Percentiles rank a stretch among this genome's conserved stretches.
These are phyloP conservation scores for Eubasilissa splendida DNA, from an alignment of 2,888 invertebrate species.

Conservation along the genomic window DNA sequence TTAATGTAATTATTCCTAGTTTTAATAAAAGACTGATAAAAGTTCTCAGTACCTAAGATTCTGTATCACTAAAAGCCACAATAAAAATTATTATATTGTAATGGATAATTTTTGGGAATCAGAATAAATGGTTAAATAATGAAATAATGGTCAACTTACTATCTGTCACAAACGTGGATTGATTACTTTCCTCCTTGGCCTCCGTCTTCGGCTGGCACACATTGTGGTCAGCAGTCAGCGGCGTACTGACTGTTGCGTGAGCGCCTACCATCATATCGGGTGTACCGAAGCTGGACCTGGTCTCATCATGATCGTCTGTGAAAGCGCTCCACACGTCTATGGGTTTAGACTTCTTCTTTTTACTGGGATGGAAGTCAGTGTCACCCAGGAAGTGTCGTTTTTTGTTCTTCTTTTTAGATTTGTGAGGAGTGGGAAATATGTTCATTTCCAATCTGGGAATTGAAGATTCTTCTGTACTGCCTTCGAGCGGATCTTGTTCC, in stretches of 20 bases:
- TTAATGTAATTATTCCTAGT: background rate
- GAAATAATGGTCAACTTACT: conserved; percentile 61
- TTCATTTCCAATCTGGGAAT: background rate
- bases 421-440: conserved; percentile 28
- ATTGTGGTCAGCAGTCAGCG: background rate
- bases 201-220: background rate
- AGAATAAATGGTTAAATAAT: background rate
- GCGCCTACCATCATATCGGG: conserved; percentile 60
- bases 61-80: too few species aligned
- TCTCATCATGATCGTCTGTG: conserved; percentile 63
- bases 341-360: conserved; percentile 35
- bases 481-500: background rate
- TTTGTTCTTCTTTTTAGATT: conserved; percentile 38
- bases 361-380: conserved; percentile 14
- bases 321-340: conserved; percentile 41
- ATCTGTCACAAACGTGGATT: conserved; percentile 59
- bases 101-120: background rate
- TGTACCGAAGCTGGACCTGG: conserved; percentile 62
- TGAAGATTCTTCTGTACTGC: background rate
- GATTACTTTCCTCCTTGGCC: conserved; percentile 45
- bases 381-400: conserved; percentile 24
- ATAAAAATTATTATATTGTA: too few species aligned
- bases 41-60: too few species aligned
- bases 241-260: background rate
- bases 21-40: too few species aligned